These are phyloP conservation scores for Lutjanus erythropterus DNA, from an alignment of 2,113 vertebrate genomes.

Conservation along the genomic window DNA sequence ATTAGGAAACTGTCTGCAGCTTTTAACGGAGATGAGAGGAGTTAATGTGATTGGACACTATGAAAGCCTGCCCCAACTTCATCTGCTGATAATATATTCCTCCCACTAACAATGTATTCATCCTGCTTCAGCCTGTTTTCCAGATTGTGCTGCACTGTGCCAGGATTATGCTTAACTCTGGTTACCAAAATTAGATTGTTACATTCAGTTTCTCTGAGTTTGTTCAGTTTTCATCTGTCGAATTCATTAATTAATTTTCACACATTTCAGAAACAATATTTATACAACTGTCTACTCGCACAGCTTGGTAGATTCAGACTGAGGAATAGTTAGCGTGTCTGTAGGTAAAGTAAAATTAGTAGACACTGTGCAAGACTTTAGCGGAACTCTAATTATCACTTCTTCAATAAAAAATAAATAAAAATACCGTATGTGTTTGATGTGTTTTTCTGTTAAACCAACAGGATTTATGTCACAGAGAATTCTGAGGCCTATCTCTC, in stretches of 20 bases:
- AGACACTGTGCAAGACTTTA: too few species aligned
- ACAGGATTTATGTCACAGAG: too few species aligned
- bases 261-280: constrained; percentile 8
- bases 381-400: too few species aligned
- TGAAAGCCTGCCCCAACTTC: constrained; percentile 37
- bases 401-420: too few species aligned
- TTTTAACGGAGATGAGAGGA: constrained; percentile 39
- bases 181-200: constrained; percentile 32
- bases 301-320: not conserved
- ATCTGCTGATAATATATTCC: constrained; percentile 57
- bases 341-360: too few species aligned
- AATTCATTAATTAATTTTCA: not conserved
- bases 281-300: not conserved
- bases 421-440: too few species aligned
- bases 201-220: constrained; percentile 7
- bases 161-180: constrained; percentile 34
- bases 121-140: constrained; percentile 6
- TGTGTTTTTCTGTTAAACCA: too few species aligned
- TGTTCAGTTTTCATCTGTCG: not conserved
- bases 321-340: not conserved
- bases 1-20: constrained; percentile 55
- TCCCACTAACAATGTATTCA: constrained; percentile 50
- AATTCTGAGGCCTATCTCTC: too few species aligned
- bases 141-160: constrained; percentile 19
- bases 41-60: constrained; percentile 59